Percentiles rank a stretch among this genome's conserved stretches.
Conservation (phyloP, 2,888 invertebrate genomes). For the Lasioglossum malachurum region DNA sequence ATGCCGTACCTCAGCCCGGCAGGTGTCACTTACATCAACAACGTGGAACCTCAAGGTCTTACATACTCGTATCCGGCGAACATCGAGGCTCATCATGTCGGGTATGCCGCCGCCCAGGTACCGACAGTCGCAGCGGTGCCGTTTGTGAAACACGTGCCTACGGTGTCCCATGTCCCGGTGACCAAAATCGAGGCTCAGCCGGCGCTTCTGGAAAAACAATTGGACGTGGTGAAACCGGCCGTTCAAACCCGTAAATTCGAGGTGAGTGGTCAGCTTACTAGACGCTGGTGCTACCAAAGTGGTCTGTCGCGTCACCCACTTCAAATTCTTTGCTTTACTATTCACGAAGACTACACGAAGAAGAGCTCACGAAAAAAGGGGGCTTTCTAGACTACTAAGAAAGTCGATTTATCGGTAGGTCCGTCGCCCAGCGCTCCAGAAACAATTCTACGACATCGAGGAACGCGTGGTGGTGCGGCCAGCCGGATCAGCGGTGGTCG, state of each 20-base stretch:
- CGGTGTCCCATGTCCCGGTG: constrained; percentile 85
- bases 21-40: constrained; percentile 85
- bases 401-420: constrained; percentile 78
- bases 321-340: background rate
- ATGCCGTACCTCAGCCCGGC: constrained; percentile 86
- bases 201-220: constrained; percentile 86
- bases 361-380: background rate
- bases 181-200: constrained; percentile 85
- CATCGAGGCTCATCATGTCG: constrained; percentile 78
- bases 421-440: constrained; percentile 88
- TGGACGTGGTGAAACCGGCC: constrained; percentile 87
- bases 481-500: constrained; percentile 87
- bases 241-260: constrained; percentile 87
- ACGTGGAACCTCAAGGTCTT: constrained; percentile 75
- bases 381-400: background rate
- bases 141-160: constrained; percentile 83
- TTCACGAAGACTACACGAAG: background rate
- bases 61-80: constrained; percentile 74
- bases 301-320: background rate
- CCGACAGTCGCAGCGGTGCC: constrained; percentile 81
- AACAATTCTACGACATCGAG: constrained; percentile 88
- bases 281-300: background rate
- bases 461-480: constrained; percentile 87
- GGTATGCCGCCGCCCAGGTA: constrained; percentile 80
- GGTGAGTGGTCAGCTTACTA: constrained; percentile 64